Percentiles rank a stretch among this genome's conserved stretches.
Evolutionary conservation across 2,888 invertebrate genomes (phyloP).

Genomic region (Urechis unicinctus): DNA sequence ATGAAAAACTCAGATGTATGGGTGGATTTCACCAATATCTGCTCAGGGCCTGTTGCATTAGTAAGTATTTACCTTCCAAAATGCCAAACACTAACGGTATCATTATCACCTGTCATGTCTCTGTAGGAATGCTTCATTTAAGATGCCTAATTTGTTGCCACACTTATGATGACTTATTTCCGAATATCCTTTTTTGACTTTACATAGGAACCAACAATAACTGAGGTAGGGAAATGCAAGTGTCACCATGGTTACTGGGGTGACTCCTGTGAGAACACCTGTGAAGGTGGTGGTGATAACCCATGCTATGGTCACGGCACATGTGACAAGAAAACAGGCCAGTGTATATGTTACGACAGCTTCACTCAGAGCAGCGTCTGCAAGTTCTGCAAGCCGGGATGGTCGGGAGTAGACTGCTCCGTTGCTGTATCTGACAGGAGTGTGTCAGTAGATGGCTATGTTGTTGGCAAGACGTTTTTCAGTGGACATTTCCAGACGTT

Average conservation of each 20-base stretch:
- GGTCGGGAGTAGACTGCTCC: conserved; percentile 1
- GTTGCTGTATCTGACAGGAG: background rate
- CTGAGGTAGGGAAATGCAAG: conserved; percentile 10
- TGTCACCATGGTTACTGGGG: conserved; percentile 29
- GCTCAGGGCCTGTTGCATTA: too few relatives aligned
- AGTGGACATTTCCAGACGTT: background rate
- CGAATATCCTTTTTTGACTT: too few relatives aligned
- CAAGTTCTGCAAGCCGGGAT: conserved; percentile 2
- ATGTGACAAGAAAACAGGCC: conserved; percentile 23
- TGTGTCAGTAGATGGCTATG: background rate
- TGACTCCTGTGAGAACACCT: conserved; percentile 21
- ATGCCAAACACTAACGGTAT: too few relatives aligned
- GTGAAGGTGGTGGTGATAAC: conserved; percentile 25
- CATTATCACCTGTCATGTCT: too few relatives aligned
- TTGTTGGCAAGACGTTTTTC: conserved; percentile 6
- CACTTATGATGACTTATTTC: too few relatives aligned
- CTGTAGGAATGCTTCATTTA: too few relatives aligned
- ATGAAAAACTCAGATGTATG: too few relatives aligned
- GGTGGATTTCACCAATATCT: too few relatives aligned
- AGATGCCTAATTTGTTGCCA: too few relatives aligned
- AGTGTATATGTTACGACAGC: conserved; percentile 22
- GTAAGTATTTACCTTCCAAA: too few relatives aligned
- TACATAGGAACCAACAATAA: too few relatives aligned
- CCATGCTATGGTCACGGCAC: conserved; percentile 27
- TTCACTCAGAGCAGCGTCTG: conserved; percentile 6